phyloP scores from a whole-genome alignment of 2,888 invertebrate genomes.

The Caradrina kadenii region DNA sequence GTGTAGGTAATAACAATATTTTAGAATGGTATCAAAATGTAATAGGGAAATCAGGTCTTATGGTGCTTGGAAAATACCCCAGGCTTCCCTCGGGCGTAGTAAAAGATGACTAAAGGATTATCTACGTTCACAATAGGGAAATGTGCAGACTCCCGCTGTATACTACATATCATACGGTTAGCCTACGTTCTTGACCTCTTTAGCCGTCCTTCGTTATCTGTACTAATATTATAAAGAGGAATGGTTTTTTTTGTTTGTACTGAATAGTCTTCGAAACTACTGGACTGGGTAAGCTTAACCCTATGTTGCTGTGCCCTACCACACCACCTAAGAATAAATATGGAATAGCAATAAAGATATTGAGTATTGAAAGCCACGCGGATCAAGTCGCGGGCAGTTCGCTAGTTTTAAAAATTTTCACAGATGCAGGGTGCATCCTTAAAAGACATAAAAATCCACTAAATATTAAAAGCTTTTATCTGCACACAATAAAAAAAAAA shows the following conservation, averaged over 20 bases:
- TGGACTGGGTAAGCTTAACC: too few species aligned
- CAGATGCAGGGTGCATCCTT: too few species aligned
- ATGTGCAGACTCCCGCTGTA: background rate
- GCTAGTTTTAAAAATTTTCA: too few species aligned
- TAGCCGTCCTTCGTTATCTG: background rate
- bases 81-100: constrained; percentile 15
- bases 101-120: constrained; percentile 45
- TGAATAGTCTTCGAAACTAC: too few species aligned
- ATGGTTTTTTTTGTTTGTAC: too few species aligned
- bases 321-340: too few species aligned
- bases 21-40: constrained; percentile 49
- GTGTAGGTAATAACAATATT: constrained; percentile 48
- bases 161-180: background rate
- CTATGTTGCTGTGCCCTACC: too few species aligned
- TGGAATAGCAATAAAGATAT: too few species aligned
- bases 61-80: constrained; percentile 28
- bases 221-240: too few species aligned
- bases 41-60: constrained; percentile 45
- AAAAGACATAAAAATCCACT: background rate
- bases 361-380: too few species aligned
- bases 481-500: background rate
- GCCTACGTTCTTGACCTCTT: background rate
- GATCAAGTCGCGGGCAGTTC: too few species aligned
- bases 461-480: background rate
- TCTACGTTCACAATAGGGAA: constrained; percentile 22